Evolutionary conservation across 2,888 invertebrate genomes (phyloP).

Genomic region (Tillus elongatus): DNA sequence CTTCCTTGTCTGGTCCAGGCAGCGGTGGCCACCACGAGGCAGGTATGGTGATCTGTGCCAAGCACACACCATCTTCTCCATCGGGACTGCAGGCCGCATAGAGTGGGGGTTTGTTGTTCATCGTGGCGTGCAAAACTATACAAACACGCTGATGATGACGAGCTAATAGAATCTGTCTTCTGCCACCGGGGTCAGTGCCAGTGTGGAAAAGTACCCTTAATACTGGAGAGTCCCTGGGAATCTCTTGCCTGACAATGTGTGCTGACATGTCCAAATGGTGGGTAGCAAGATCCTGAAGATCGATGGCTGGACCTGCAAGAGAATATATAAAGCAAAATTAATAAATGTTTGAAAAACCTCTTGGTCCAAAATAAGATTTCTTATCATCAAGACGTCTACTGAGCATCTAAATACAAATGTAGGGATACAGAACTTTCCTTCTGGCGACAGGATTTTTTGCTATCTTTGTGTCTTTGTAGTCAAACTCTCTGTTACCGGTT

Average conservation of each 20-base stretch:
- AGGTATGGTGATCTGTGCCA: constrained; percentile 75
- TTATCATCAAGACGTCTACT: neutral
- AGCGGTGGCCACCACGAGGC: constrained; percentile 85
- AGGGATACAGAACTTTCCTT: too few species aligned
- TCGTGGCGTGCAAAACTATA: constrained; percentile 68
- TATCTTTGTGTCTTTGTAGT: too few species aligned
- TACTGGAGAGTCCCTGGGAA: constrained; percentile 85
- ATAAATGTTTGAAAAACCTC: too few species aligned
- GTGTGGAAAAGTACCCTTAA: constrained; percentile 88
- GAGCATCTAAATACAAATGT: too few species aligned
- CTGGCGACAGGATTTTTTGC: too few species aligned
- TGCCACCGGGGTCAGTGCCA: constrained; percentile 73
- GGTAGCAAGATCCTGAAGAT: constrained; percentile 54
- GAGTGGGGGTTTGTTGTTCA: constrained; percentile 52
- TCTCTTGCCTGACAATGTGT: constrained; percentile 78
- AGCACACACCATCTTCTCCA: constrained; percentile 85
- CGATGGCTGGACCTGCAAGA: constrained; percentile 38
- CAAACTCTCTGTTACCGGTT: too few species aligned
- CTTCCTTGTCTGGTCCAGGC: constrained; percentile 54
- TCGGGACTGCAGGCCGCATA: constrained; percentile 90
- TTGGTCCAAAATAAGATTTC: too few species aligned
- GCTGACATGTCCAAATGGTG: constrained; percentile 86
- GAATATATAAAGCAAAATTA: too few species aligned
- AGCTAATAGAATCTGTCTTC: constrained; percentile 54
- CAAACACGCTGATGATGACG: constrained; percentile 60